Evolutionary conservation across 2,797 vertebrate genomes (phyloP).

Genomic region (Dryobates pubescens): DNA sequence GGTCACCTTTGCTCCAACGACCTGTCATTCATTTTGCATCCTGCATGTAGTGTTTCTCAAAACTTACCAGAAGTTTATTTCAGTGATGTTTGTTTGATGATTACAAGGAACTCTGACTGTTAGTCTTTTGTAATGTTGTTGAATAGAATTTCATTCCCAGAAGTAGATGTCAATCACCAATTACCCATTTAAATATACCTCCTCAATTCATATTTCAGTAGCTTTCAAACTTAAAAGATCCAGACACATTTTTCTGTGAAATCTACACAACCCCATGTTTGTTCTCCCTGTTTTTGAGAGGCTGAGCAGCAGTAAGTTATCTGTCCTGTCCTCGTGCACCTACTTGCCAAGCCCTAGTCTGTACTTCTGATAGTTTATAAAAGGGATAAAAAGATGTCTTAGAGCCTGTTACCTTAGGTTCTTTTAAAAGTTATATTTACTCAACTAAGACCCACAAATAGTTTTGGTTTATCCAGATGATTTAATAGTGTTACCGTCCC

Average conservation of each 20-base stretch:
- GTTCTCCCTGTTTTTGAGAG: neutral
- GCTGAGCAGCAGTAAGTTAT: neutral
- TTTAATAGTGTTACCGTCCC: neutral
- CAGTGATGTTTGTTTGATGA: neutral
- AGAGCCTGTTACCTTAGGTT: neutral
- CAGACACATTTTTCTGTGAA: neutral
- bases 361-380: neutral
- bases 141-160: neutral
- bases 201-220: neutral
- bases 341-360: neutral
- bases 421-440: neutral
- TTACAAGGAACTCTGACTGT: neutral
- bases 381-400: neutral
- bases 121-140: neutral
- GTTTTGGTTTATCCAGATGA: neutral
- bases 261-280: neutral
- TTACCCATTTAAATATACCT: neutral
- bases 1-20: neutral
- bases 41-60: constrained; percentile 4
- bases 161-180: neutral
- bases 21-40: neutral
- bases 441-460: neutral
- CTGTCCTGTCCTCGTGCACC: neutral
- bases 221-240: neutral
- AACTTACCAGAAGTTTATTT: neutral